Base-by-base conservation (phyloP, 2,797 vertebrate genomes). In the Galaxias olidus region DNA sequence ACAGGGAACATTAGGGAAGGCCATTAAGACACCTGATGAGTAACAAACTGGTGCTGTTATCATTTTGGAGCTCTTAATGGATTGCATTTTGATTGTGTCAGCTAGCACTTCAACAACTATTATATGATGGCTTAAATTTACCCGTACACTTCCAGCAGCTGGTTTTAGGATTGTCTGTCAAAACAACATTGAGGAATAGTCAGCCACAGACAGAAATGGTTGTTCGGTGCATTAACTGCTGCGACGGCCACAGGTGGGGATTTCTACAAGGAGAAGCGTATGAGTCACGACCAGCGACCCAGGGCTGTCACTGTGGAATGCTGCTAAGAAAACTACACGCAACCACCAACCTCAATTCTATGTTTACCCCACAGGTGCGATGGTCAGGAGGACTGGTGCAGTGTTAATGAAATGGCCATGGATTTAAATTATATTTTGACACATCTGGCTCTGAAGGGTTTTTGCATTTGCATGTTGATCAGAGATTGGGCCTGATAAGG, bases 351-450 rank as follows among this genome's bases (percentile, higher is more conserved):
- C 76, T 71, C 65, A 73, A 67, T 64, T 66, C 84, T 63, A 77
- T 76, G 83, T 84, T 85, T 74, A 1, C 69, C 57, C 72, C 70
- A 50, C 82, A 85, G 82, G 84, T 84, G 82, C 71, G 77, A 87
- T 87, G 87, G 92, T 89, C 89, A 89, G 84, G 81, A 86, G 88
- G 83, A 90, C 89, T 92, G 91, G 91, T 87, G 83, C 84, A 84
- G 89, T 64, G 84, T 90, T 94, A 94, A 95, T 94, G 91, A 93
- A 95, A 96, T 87, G 87, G 85, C 80, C 77, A 75, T 0, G 0
- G 1, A 15, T 50, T 76, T 71, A 42, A 1, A 13, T 15, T 11
- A 13, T 19, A 47, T 45, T 12, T 46, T 20, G 12, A 53, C 17
- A 19, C 51, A 72, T 60, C 49, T 52, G 55, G 52, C 60, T 61